A percentile compares a stretch with the other conserved stretches of the same genome.
These are phyloP conservation scores for Elysia chlorotica DNA, from an alignment of 1,140 invertebrate species.

Conservation along the genomic window DNA sequence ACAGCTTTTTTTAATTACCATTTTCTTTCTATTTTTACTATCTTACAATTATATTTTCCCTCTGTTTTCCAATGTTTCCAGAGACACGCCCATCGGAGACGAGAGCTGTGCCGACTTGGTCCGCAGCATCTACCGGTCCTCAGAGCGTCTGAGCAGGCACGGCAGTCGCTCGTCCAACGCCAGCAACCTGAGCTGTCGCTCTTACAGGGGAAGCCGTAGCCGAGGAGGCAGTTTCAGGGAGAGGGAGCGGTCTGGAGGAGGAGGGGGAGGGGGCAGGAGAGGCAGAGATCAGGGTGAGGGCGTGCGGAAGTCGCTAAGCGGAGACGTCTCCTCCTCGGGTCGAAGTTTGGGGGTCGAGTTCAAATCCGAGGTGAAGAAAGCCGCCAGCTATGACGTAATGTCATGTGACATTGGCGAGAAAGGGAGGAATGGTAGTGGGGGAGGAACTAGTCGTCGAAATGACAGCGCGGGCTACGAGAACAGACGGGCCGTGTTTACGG, in stretches of 20 bases:
- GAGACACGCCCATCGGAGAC: slow-evolving; percentile 50
- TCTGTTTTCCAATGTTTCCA: too few species aligned
- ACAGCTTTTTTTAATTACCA: too few species aligned
- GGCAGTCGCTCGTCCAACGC: slow-evolving; percentile 23
- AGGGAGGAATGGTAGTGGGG: not conserved
- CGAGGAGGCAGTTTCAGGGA: slow-evolving; percentile 19
- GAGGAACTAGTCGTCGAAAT: not conserved
- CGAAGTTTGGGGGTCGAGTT: slow-evolving; percentile 11
- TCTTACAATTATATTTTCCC: too few species aligned
- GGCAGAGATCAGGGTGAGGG: not conserved
- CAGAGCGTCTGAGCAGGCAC: slow-evolving; percentile 17
- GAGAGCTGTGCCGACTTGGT: slow-evolving; percentile 28
- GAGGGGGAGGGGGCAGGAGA: too few species aligned
- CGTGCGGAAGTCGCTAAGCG: slow-evolving; percentile 14
- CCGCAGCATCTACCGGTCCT: slow-evolving; percentile 17
- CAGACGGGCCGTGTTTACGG: not conserved
- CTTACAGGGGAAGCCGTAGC: slow-evolving; percentile 12
- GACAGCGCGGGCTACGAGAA: not conserved
- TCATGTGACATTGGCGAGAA: not conserved
- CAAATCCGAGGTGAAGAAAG: slow-evolving; percentile 8
- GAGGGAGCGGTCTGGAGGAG: not conserved
- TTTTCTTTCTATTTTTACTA: too few species aligned
- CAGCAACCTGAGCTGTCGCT: slow-evolving; percentile 20
- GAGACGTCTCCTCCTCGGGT: slow-evolving; percentile 3
- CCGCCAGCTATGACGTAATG: slow-evolving; percentile 21